Evolutionary conservation across 1,140 invertebrate genomes (phyloP), one percentile per base, ranked within the genome.

Genomic region (Drosophila grimshawi): DNA sequence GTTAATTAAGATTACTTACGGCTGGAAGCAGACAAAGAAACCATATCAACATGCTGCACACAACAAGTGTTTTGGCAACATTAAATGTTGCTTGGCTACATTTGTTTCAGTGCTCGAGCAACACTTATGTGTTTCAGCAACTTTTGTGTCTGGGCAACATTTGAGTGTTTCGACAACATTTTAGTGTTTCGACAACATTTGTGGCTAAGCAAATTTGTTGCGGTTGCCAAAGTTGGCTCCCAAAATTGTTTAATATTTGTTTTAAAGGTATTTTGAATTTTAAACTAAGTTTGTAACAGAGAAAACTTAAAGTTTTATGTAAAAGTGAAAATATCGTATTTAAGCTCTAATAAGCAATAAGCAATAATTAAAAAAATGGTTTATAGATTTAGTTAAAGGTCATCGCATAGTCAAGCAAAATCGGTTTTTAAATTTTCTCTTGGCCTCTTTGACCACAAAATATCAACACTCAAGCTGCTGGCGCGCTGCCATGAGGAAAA

Each of bases 11-110:
- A 81, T 81, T 52, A 81, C 72, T 68, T 62, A 64, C 46, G 67
- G 59, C 37, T 19, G 39, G 53, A 6, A 45, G 8, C 43, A 41
- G 29, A 67, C 30, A 37, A 49, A 43, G 32, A 37, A 33, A 35
- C 48, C 8, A 10, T 60, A n/a, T 41, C 70, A 70, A 80, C 81
- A 79, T 67, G 72, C 33, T 35, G 82, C 82, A 69, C 66, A 80
- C 83, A 88, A 88, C 83, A 88, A 88, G 83, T 86, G 83, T 80
- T 49, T 75, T 57, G 29, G 69, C 63, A 52, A 78, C 75, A 68
- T 66, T 53, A 29, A 4, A 2, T 43, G n/a, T 3, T 11, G 29
- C 0, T 35, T n/a, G 0, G 6, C 48, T 41, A 48, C 63, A 73
- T 41, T 8, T 60, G 3, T 3, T 67, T 41, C 4, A 7, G 3